Percentiles rank a stretch among this genome's conserved stretches.
phyloP scores from a whole-genome alignment of 2,888 invertebrate species.

The Drosophila helvetica region DNA sequence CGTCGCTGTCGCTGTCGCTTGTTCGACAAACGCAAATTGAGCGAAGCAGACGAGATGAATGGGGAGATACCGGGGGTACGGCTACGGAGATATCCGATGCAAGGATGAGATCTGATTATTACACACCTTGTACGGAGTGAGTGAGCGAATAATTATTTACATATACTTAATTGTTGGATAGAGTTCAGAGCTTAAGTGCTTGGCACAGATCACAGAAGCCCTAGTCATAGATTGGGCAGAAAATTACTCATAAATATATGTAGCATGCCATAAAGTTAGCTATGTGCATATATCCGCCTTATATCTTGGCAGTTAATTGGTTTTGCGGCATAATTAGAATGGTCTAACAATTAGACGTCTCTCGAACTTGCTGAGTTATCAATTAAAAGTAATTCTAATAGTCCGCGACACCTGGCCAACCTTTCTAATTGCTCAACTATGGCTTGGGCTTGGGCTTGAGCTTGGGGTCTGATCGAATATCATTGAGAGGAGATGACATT shows the following conservation, averaged over 20 bases:
- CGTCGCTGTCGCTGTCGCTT: conserved; percentile 44
- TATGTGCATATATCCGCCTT: background rate
- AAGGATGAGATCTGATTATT: background rate
- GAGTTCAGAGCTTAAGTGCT: conserved; percentile 24
- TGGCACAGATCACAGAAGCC: background rate
- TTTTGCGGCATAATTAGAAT: conserved; percentile 36
- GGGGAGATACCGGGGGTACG: conserved; percentile 6
- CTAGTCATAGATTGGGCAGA: conserved; percentile 7
- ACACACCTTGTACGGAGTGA: background rate
- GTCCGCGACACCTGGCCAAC: conserved; percentile 37
- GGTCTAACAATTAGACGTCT: conserved; percentile 29
- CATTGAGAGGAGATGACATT: conserved; percentile 8
- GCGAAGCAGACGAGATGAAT: conserved; percentile 25
- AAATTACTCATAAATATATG: conserved; percentile 20
- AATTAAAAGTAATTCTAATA: conserved; percentile 28
- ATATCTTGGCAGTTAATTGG: conserved; percentile 15
- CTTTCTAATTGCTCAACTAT: conserved; percentile 37
- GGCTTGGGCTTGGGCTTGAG: background rate
- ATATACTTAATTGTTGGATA: conserved; percentile 43
- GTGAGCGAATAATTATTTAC: conserved; percentile 39
- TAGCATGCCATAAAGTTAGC: background rate
- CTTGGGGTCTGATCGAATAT: background rate
- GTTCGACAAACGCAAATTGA: conserved; percentile 64
- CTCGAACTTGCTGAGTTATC: conserved; percentile 15
- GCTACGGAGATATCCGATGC: conserved; percentile 9